Evolutionary conservation across 2,113 vertebrate species (phyloP).

Genomic region (Triplophysa dalaica): DNA sequence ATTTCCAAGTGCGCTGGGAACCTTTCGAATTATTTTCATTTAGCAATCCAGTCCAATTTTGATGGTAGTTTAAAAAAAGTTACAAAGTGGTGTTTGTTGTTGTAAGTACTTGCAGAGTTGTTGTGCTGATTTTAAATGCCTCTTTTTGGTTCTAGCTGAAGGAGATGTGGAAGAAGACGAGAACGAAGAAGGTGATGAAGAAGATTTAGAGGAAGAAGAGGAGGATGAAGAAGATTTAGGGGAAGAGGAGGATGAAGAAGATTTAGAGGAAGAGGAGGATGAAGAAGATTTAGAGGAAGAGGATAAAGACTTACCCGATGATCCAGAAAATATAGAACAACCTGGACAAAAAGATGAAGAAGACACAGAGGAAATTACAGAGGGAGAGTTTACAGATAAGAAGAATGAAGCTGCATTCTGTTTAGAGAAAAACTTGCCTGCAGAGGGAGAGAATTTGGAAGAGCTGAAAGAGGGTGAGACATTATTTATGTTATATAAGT

Average conservation of each 20-base stretch:
- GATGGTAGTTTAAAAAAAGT: too few relatives aligned
- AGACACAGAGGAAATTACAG: slow-evolving; percentile 9
- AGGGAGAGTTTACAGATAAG: slow-evolving; percentile 82
- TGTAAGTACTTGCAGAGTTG: too few relatives aligned
- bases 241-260: slow-evolving; percentile 70
- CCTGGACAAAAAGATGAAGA: not conserved
- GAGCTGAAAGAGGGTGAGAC: slow-evolving; percentile 56
- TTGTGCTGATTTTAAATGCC: too few relatives aligned
- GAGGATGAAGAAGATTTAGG: slow-evolving; percentile 54
- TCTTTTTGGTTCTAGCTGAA: too few relatives aligned
- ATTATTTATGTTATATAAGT: too few relatives aligned
- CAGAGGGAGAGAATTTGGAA: slow-evolving; percentile 57
- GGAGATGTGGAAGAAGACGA: not conserved
- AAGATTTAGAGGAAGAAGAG: slow-evolving; percentile 66
- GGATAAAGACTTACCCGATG: slow-evolving; percentile 35
- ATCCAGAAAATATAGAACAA: slow-evolving; percentile 16
- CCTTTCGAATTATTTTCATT: too few relatives aligned
- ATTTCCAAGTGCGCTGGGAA: too few relatives aligned
- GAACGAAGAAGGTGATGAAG: slow-evolving; percentile 55
- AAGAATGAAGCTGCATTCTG: slow-evolving; percentile 88
- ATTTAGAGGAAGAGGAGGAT: slow-evolving; percentile 54
- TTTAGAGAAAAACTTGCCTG: slow-evolving; percentile 87
- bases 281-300: slow-evolving; percentile 22
- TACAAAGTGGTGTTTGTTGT: too few relatives aligned
- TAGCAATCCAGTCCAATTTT: too few relatives aligned